Evolutionary conservation across 2,797 vertebrate genomes (phyloP).

Genomic region (Syngnathus rostellatus): DNA sequence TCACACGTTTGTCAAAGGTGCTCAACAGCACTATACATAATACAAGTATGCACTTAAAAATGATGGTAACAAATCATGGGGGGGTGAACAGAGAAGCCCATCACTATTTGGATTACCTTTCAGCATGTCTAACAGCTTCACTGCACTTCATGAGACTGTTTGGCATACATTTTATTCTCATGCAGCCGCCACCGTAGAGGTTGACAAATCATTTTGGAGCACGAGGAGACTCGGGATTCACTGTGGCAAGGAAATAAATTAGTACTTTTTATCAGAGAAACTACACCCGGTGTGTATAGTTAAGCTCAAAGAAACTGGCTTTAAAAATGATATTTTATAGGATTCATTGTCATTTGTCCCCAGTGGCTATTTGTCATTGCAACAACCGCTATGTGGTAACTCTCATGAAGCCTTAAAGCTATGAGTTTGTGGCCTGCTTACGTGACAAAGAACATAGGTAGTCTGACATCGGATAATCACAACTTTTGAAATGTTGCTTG

Average conservation of each 20-base stretch:
- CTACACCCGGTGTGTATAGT: not conserved
- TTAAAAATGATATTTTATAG: conserved; percentile 1
- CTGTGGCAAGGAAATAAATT: conserved; percentile 4
- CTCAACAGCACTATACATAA: too few species aligned
- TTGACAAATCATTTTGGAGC: not conserved
- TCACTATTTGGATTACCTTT: not conserved
- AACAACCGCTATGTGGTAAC: conserved; percentile 4
- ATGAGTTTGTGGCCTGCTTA: conserved; percentile 3
- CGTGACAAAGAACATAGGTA: conserved; percentile 9
- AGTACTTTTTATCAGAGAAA: not conserved
- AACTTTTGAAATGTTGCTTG: conserved; percentile 9
- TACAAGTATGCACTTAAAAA: too few species aligned
- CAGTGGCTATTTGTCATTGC: conserved; percentile 4
- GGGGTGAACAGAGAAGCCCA: not conserved
- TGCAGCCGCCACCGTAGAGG: conserved; percentile 3
- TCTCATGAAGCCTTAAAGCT: conserved; percentile 4
- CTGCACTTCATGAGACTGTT: conserved; percentile 13
- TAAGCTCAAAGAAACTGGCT: not conserved
- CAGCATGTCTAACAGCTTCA: not conserved
- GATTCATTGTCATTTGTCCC: not conserved
- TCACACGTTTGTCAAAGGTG: too few species aligned
- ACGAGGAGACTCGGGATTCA: not conserved
- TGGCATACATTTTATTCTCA: conserved; percentile 25
- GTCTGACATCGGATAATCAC: not conserved
- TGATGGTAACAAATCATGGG: too few species aligned